Conservation (phyloP, 2,888 invertebrate genomes). For the Chaetogeoica ovagalla region DNA sequence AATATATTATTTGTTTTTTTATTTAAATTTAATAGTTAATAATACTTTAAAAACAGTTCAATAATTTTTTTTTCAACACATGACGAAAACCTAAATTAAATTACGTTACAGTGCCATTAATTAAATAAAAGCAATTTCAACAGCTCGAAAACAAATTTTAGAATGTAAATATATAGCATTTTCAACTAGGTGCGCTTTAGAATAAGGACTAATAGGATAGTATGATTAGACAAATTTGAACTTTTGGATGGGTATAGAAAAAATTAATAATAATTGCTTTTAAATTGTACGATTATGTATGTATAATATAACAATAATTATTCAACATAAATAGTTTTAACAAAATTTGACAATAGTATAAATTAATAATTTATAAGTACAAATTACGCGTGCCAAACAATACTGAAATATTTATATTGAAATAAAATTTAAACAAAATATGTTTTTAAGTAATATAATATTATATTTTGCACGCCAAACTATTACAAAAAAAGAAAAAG, state of each 20-base stretch:
- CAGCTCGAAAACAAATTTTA: too few relatives aligned
- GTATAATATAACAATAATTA: conserved; percentile 26
- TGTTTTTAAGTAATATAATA: not conserved
- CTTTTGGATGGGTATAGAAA: not conserved
- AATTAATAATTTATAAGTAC: conserved; percentile 37
- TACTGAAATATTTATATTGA: conserved; percentile 22
- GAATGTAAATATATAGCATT: too few relatives aligned
- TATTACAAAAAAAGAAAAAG: not conserved
- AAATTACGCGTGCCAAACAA: conserved; percentile 29
- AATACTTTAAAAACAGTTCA: too few relatives aligned
- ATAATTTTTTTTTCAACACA: too few relatives aligned
- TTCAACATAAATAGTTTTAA: conserved; percentile 38
- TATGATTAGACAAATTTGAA: too few relatives aligned
- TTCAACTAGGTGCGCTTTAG: too few relatives aligned
- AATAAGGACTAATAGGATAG: too few relatives aligned
- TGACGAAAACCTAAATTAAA: too few relatives aligned
- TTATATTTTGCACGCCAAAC: conserved; percentile 7
- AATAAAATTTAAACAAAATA: not conserved
- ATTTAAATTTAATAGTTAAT: too few relatives aligned
- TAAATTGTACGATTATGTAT: conserved; percentile 33
- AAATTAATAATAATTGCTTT: not conserved
- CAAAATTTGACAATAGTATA: conserved; percentile 38
- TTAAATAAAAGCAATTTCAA: too few relatives aligned
- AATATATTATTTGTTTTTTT: too few relatives aligned
- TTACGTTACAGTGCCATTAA: too few relatives aligned